Base-by-base conservation (phyloP, 2,888 invertebrate genomes). In the Antheraea assamensis region DNA sequence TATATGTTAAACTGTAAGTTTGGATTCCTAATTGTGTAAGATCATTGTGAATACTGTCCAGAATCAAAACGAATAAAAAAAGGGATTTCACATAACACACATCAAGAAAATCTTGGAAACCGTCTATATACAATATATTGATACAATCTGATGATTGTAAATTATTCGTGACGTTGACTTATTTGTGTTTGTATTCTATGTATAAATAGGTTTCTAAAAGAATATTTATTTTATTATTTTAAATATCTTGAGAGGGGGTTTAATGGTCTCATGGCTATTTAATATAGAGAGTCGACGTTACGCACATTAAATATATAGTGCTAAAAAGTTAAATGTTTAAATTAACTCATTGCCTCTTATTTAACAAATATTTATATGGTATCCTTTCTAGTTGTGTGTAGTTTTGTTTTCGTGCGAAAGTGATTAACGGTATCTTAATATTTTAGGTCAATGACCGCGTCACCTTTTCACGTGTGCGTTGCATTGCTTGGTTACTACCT, bases 401-500 rank as follows among this genome's bases (percentile, higher is more conserved):
- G 75, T 81, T 77, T 80, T 83, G 78, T 82, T 83, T 83, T 85
- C 83, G 81, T 85, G 89, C 87, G 85, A 91, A 92, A 90, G 88
- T 90, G 88, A 90, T 90, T 91, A 92, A 88, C 89, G 86, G 90
- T 88, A 87, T 82, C 83, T 80, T 86, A 83, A 88, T 85, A 86
- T 83, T 83, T 80, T 81, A 82, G 92, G 91, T 91, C 92, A 87
- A 82, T 82, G 92, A 87, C 92, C 92, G 92, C 90, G 90, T 89
- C 88, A 83, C 82, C 83, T 77, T 82, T 77, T 79, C 90, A 90
- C 88, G 88, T 89, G 91, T 79, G 81, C 75, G 74, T 73, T 78
- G 78, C 82, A 80, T 79, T 80, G 68, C 72, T n/a, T 74, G 71
- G 17, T 64, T 17, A 64, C 61, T 64, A 64, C 27, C 61, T 27